phyloP scores from a whole-genome alignment of 1,140 invertebrate genomes.

The Zaprionus tsacasi region DNA sequence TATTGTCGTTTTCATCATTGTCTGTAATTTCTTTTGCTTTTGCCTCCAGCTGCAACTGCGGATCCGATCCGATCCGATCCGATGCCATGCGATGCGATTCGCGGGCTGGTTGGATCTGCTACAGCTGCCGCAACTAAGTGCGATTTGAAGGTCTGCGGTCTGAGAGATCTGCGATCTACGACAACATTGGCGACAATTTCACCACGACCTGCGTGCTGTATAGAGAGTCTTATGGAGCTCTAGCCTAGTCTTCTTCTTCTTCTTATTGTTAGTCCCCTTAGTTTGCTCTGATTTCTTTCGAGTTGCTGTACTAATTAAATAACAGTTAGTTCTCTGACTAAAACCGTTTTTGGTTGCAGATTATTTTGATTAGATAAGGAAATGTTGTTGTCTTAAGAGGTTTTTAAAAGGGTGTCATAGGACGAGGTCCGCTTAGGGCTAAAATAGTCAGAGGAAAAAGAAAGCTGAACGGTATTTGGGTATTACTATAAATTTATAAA shows the following conservation, averaged over 20 bases:
- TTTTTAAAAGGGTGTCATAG: neutral
- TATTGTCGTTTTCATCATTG: conserved; percentile 83
- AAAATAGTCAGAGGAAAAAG: too few relatives aligned
- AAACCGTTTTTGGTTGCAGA: conserved; percentile 33
- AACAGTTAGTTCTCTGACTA: conserved; percentile 67
- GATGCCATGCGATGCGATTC: neutral
- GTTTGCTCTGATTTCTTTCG: conserved; percentile 77
- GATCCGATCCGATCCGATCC: neutral
- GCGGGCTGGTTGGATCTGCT: neutral
- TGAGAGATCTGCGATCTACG: neutral
- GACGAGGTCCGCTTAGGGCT: neutral
- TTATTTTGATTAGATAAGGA: conserved; percentile 19
- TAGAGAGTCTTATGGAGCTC: neutral
- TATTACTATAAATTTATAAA: neutral
- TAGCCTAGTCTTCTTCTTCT: neutral
- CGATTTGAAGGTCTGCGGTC: conserved; percentile 32
- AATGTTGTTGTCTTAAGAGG: neutral
- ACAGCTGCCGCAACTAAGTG: conserved; percentile 65
- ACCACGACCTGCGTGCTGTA: conserved; percentile 15
- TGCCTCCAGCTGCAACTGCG: conserved; percentile 37
- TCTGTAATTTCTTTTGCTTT: conserved; percentile 66
- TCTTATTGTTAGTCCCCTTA: conserved; percentile 12
- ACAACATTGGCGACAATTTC: conserved; percentile 65
- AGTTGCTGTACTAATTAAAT: conserved; percentile 69
- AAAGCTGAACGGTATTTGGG: neutral